These are phyloP conservation scores for Galleria mellonella DNA, from an alignment of 1,140 invertebrate genomes.

Conservation along the genomic window DNA sequence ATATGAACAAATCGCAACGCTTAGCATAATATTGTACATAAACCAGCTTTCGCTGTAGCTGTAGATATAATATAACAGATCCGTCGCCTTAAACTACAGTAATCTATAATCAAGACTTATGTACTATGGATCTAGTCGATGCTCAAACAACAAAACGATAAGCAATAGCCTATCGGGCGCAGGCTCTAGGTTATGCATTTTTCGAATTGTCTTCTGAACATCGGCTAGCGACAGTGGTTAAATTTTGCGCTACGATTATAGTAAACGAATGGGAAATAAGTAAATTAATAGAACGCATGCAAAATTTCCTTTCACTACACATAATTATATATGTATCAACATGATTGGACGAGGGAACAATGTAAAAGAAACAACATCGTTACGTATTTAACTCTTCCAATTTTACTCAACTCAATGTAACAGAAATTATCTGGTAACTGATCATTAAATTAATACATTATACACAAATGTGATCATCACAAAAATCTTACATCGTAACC, in stretches of 20 bases:
- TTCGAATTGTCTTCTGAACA: neutral
- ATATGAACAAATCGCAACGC: constrained; percentile 35
- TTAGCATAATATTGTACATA: constrained; percentile 20
- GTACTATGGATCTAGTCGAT: constrained; percentile 26
- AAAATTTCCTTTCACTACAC: constrained; percentile 11
- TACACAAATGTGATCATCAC: constrained; percentile 56
- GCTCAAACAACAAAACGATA: constrained; percentile 12
- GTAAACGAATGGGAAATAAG: constrained; percentile 38
- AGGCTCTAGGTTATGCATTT: neutral
- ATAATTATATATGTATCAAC: constrained; percentile 7
- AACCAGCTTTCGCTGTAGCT: constrained; percentile 41
- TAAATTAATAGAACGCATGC: constrained; percentile 33
- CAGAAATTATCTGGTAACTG: constrained; percentile 64
- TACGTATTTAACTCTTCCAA: constrained; percentile 52
- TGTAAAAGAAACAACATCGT: constrained; percentile 63
- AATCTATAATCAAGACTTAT: constrained; percentile 56
- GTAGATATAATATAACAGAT: constrained; percentile 59
- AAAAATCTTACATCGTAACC: constrained; percentile 47
- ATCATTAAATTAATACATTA: constrained; percentile 61
- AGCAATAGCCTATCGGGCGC: neutral
- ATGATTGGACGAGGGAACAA: constrained; percentile 38
- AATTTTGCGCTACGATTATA: constrained; percentile 61
- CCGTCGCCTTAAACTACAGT: constrained; percentile 57
- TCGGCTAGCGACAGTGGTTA: constrained; percentile 26
- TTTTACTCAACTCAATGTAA: constrained; percentile 65